A percentile compares a stretch with the other conserved stretches of the same genome.
phyloP scores from a whole-genome alignment of 1,140 invertebrate genomes.

The Pogonomyrmex californicus region DNA sequence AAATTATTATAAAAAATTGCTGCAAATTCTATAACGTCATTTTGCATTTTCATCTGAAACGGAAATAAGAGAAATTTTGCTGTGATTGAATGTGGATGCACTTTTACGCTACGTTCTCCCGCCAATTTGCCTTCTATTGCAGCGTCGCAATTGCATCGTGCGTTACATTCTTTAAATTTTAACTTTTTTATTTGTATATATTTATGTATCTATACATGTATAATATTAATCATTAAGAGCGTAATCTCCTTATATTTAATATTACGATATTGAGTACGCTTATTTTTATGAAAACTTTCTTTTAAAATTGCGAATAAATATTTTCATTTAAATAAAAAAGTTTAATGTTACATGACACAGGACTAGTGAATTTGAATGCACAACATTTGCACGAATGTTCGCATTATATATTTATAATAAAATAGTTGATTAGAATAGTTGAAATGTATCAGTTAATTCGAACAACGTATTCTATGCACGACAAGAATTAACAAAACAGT shows the following conservation, averaged over 20 bases:
- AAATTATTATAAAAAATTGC: constrained; percentile 33
- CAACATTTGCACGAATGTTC: background rate
- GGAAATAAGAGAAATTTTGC: constrained; percentile 19
- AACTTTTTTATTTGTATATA: constrained; percentile 4
- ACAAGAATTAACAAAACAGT: constrained; percentile 40
- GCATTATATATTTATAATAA: constrained; percentile 31
- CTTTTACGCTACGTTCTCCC: constrained; percentile 13
- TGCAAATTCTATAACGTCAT: background rate
- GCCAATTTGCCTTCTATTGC: constrained; percentile 23
- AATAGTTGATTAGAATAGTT: constrained; percentile 34
- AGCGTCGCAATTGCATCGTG: constrained; percentile 27
- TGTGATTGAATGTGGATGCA: constrained; percentile 8
- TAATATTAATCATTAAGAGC: background rate
- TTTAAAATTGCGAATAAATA: background rate
- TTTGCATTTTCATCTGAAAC: constrained; percentile 18
- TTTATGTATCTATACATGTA: background rate
- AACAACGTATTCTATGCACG: background rate
- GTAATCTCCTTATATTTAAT: constrained; percentile 4
- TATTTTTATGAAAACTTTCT: background rate
- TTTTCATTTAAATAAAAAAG: background rate
- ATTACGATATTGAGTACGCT: background rate
- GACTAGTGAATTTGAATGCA: background rate
- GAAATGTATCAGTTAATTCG: constrained; percentile 9
- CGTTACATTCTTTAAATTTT: constrained; percentile 4
- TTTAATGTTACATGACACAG: background rate